Percentiles rank a stretch among this genome's conserved stretches.
Conservation (phyloP, 1,140 invertebrate species). For the Microplitis demolitor region DNA sequence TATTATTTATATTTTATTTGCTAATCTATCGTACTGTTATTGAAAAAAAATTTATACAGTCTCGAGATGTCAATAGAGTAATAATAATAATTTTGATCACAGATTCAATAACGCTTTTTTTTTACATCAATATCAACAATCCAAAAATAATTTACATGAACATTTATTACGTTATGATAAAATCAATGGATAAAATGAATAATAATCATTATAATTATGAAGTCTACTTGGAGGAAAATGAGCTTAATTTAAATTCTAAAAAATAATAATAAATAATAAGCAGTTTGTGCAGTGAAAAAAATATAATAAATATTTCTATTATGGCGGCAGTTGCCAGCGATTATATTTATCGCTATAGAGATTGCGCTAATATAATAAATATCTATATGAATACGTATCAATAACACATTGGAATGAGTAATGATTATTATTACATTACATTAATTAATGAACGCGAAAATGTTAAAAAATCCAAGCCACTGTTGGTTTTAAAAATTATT, state of each 20-base stretch:
- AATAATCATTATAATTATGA: too few relatives aligned
- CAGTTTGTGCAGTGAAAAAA: too few relatives aligned
- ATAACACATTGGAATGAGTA: conserved; percentile 4
- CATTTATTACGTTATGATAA: neutral
- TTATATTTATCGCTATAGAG: neutral
- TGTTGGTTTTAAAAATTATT: conserved; percentile 24
- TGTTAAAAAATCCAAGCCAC: conserved; percentile 29
- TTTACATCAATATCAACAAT: conserved; percentile 10
- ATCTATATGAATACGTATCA: neutral
- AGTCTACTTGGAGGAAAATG: too few relatives aligned
- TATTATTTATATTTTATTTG: neutral
- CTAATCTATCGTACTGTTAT: conserved; percentile 12
- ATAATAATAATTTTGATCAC: conserved; percentile 8
- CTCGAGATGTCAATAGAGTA: conserved; percentile 22
- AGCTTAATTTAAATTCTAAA: too few relatives aligned
- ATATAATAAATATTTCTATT: too few relatives aligned
- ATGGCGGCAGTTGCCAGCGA: too few relatives aligned
- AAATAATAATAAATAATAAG: too few relatives aligned
- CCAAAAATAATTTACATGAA: conserved; percentile 7
- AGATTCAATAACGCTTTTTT: conserved; percentile 8
- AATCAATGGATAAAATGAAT: conserved; percentile 5
- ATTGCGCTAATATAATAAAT: conserved; percentile 16
- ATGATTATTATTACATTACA: neutral
- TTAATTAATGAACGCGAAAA: neutral
- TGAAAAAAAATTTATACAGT: conserved; percentile 30